phyloP scores from a whole-genome alignment of 2,797 vertebrate genomes.

The Nannoperca australis region DNA sequence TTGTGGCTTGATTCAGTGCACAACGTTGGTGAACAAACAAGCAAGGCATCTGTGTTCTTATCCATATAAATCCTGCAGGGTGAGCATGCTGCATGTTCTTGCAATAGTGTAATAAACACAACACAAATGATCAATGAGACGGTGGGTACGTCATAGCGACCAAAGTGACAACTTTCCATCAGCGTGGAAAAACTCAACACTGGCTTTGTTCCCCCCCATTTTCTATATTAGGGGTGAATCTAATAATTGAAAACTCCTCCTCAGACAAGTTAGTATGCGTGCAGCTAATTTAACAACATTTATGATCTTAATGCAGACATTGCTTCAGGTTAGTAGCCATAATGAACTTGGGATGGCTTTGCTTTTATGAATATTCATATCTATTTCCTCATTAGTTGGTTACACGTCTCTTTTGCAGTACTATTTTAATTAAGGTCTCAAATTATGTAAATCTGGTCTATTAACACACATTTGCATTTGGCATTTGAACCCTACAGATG shows the following conservation, averaged over 20 bases:
- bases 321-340: constrained; percentile 58
- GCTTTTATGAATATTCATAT: constrained; percentile 51
- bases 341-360: constrained; percentile 52
- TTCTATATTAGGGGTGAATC: constrained; percentile 20
- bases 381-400: constrained; percentile 41
- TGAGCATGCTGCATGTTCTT: constrained; percentile 81
- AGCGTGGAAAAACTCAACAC: constrained; percentile 55
- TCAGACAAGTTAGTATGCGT: constrained; percentile 70
- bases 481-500: constrained; percentile 55
- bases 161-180: constrained; percentile 66
- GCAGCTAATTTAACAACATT: constrained; percentile 52
- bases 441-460: constrained; percentile 41
- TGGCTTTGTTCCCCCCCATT: not conserved
- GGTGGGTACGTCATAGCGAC: constrained; percentile 52
- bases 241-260: constrained; percentile 40
- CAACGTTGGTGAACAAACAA: constrained; percentile 85
- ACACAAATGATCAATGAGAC: constrained; percentile 72
- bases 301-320: constrained; percentile 56
- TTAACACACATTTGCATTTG: constrained; percentile 61
- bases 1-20: constrained; percentile 86
- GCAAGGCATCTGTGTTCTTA: constrained; percentile 87
- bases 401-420: constrained; percentile 57
- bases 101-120: constrained; percentile 76
- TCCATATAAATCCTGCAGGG: constrained; percentile 82
- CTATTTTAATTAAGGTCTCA: constrained; percentile 44